A percentile compares a stretch with the other conserved stretches of the same genome.
These are phyloP conservation scores for Nicator chloris DNA, from an alignment of 2,113 vertebrate species.

Conservation along the genomic window DNA sequence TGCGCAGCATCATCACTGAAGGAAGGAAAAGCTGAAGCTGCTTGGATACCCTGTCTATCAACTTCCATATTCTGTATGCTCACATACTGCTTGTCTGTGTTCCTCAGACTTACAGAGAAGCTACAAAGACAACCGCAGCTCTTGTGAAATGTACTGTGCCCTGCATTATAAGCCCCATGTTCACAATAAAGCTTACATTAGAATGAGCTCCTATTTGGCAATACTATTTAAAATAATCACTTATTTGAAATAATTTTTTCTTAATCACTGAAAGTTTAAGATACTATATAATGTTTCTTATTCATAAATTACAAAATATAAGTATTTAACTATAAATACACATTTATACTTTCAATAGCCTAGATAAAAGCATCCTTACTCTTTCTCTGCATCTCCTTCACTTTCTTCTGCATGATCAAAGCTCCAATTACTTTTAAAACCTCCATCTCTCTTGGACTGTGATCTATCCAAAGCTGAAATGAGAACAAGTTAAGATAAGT, in stretches of 20 bases:
- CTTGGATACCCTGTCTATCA: not conserved
- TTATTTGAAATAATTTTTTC: not conserved
- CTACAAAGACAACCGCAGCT: not conserved
- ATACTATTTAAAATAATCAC: not conserved
- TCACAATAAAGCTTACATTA: not conserved
- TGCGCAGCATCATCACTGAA: not conserved
- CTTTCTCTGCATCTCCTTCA: slow-evolving; percentile 87
- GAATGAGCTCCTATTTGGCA: not conserved
- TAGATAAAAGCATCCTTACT: slow-evolving; percentile 83
- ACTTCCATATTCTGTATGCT: not conserved
- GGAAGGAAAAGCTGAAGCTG: not conserved
- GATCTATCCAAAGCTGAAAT: slow-evolving; percentile 91
- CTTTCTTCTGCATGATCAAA: slow-evolving; percentile 85
- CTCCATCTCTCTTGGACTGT: slow-evolving; percentile 88
- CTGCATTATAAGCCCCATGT: not conserved
- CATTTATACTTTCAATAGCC: slow-evolving; percentile 49
- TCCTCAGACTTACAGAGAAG: not conserved
- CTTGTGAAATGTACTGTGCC: not conserved
- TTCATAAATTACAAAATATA: not conserved
- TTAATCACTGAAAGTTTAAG: not conserved
- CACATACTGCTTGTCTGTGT: not conserved
- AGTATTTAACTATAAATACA: not conserved
- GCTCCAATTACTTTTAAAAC: slow-evolving; percentile 94
- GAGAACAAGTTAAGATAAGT: slow-evolving; percentile 74
- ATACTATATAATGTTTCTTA: not conserved